phyloP scores from a whole-genome alignment of 2,888 invertebrate species.

The Mamestra brassicae region DNA sequence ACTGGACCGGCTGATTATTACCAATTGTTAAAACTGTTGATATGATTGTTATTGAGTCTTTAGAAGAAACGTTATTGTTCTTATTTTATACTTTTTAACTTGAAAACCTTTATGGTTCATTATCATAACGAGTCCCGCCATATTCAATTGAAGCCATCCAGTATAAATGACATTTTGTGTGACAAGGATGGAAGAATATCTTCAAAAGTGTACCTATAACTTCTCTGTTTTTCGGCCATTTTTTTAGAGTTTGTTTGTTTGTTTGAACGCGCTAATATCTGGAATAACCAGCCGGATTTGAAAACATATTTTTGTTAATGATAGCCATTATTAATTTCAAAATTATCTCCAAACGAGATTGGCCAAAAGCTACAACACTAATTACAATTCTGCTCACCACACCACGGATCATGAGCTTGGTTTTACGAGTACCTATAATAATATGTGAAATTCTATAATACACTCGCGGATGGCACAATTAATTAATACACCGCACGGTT shows the following conservation, averaged over 20 bases:
- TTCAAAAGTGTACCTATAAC: too few relatives aligned
- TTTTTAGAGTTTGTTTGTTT: too few relatives aligned
- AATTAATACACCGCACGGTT: slow-evolving; percentile 37
- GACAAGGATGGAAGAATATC: too few relatives aligned
- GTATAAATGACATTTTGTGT: too few relatives aligned
- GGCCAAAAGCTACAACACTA: not conserved
- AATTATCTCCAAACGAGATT: not conserved
- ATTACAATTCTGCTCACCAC: slow-evolving; percentile 12
- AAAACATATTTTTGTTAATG: too few relatives aligned
- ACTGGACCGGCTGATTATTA: not conserved
- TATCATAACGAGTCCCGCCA: too few relatives aligned
- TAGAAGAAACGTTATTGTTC: slow-evolving; percentile 38
- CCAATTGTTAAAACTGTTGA: slow-evolving; percentile 10
- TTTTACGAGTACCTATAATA: slow-evolving; percentile 5
- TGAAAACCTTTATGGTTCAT: too few relatives aligned
- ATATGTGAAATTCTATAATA: slow-evolving; percentile 23
- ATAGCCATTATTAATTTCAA: not conserved
- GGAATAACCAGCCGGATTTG: too few relatives aligned
- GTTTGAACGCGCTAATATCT: too few relatives aligned
- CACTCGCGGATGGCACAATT: slow-evolving; percentile 23
- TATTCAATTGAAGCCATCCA: too few relatives aligned
- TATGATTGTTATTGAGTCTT: slow-evolving; percentile 24
- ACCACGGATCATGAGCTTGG: slow-evolving; percentile 16
- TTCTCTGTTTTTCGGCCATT: too few relatives aligned
- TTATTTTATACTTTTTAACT: slow-evolving; percentile 1